These are phyloP conservation scores for Caenorhabditis virilis DNA, from an alignment of 2,888 invertebrate species.

Conservation along the genomic window DNA sequence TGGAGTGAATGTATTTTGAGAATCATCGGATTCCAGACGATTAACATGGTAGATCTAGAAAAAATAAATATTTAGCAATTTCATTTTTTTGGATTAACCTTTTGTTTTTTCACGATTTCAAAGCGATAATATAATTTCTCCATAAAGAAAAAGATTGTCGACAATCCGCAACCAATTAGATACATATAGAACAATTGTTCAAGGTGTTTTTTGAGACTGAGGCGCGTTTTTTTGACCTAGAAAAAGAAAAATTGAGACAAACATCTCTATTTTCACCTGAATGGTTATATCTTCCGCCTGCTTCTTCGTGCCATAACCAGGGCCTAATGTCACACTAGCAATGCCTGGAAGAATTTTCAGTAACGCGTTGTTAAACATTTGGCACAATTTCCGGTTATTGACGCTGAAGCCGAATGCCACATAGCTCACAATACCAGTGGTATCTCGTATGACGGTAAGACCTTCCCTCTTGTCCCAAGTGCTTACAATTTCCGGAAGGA, in stretches of 20 bases:
- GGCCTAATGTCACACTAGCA: constrained; percentile 41
- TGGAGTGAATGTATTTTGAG: too few species aligned
- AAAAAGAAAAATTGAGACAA: neutral
- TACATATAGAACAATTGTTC: constrained; percentile 47
- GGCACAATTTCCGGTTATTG: constrained; percentile 43
- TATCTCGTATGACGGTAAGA: constrained; percentile 48
- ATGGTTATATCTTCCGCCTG: constrained; percentile 37
- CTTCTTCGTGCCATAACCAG: constrained; percentile 45
- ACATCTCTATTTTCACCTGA: constrained; percentile 15
- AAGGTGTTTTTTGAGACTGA: constrained; percentile 38
- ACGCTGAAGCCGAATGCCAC: constrained; percentile 51
- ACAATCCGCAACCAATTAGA: constrained; percentile 28
- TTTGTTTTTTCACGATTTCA: constrained; percentile 17
- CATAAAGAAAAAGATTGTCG: constrained; percentile 17
- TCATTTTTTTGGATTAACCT: too few species aligned
- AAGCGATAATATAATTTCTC: constrained; percentile 28
- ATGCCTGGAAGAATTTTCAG: constrained; percentile 51
- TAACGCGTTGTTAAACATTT: constrained; percentile 52
- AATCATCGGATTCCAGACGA: too few species aligned
- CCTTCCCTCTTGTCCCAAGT: constrained; percentile 43
- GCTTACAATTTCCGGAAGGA: constrained; percentile 42
- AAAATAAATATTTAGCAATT: too few species aligned
- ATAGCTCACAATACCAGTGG: constrained; percentile 46
- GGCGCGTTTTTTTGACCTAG: constrained; percentile 29
- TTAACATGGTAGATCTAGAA: too few species aligned